Conservation (phyloP, 1,140 invertebrate genomes). For the Meloidogyne floridensis region DNA sequence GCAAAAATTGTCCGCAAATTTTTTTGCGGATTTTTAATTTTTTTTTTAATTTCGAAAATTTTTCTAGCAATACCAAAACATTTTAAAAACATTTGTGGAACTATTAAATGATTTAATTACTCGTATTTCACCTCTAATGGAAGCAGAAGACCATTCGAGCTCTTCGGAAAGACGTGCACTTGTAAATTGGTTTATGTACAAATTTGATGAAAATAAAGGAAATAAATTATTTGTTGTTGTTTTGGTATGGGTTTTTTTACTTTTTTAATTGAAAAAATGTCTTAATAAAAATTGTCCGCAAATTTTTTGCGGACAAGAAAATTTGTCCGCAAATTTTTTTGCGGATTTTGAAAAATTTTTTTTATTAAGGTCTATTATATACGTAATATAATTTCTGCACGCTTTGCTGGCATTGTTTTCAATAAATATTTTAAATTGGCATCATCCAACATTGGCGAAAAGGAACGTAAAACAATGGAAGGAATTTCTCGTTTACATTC, state of each 20-base stretch:
- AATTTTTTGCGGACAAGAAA: too few relatives aligned
- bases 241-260: not conserved
- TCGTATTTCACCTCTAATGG: not conserved
- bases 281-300: too few relatives aligned
- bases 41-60: not conserved
- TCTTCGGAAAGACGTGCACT: not conserved
- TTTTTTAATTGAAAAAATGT: not conserved
- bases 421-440: slow-evolving; percentile 24
- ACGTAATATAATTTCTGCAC: not conserved
- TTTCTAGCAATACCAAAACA: slow-evolving; percentile 34
- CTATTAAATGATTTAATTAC: slow-evolving; percentile 27
- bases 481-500: slow-evolving; percentile 15
- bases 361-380: not conserved
- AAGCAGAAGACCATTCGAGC: not conserved
- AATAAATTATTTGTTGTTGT: not conserved
- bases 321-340: too few relatives aligned
- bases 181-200: not conserved
- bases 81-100: slow-evolving; percentile 29
- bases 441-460: not conserved
- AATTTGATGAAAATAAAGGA: not conserved
- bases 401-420: slow-evolving; percentile 10
- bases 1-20: too few relatives aligned
- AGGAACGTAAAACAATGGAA: slow-evolving; percentile 27
- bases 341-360: too few relatives aligned
- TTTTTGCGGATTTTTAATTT: not conserved